Evolutionary conservation across 1,140 invertebrate genomes (phyloP).

Genomic region (Tetramorium alpestre): DNA sequence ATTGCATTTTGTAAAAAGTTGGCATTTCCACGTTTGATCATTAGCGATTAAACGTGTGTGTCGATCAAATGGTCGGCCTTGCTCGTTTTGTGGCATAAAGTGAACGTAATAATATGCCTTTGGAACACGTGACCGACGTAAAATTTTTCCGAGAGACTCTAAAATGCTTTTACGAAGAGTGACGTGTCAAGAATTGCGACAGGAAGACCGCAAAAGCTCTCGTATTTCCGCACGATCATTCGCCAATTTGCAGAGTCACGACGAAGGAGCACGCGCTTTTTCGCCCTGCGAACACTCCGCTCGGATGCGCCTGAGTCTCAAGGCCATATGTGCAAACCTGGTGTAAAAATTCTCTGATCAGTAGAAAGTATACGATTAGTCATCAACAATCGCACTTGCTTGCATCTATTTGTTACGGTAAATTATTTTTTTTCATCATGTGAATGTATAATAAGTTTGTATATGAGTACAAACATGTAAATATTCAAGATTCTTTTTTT

Average conservation of each 20-base stretch:
- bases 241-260: conserved; percentile 40
- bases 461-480: background rate
- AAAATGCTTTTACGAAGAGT: conserved; percentile 41
- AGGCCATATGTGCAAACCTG: conserved; percentile 44
- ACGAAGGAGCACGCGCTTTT: conserved; percentile 37
- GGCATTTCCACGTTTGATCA: background rate
- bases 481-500: background rate
- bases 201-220: conserved; percentile 54
- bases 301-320: conserved; percentile 53
- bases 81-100: conserved; percentile 47
- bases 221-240: conserved; percentile 54
- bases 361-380: conserved; percentile 74
- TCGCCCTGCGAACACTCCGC: conserved; percentile 42
- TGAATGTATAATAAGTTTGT: background rate
- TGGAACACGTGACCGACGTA: conserved; percentile 33
- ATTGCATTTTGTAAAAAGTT: conserved; percentile 18
- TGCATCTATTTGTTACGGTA: background rate
- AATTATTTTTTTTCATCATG: conserved; percentile 3
- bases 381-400: conserved; percentile 53
- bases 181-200: conserved; percentile 49
- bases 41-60: background rate
- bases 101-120: conserved; percentile 53
- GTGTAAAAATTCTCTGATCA: conserved; percentile 58
- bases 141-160: conserved; percentile 31
- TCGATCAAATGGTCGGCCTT: conserved; percentile 36